phyloP scores from a whole-genome alignment of 2,888 invertebrate species.

The Cryptocephalus primarius region DNA sequence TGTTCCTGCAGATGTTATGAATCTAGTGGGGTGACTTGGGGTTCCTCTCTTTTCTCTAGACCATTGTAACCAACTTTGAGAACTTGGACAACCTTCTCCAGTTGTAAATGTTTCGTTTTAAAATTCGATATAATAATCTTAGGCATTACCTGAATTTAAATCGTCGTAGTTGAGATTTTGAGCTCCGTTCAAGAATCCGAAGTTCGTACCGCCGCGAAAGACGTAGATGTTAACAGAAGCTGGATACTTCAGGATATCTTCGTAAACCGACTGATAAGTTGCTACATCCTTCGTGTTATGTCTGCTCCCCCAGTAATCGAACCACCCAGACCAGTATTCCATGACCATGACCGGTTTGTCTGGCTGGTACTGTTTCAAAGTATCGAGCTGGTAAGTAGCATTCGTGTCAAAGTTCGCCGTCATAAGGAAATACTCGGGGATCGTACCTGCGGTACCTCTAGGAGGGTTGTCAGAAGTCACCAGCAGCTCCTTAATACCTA shows the following conservation, averaged over 20 bases:
- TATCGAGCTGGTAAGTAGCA: slow-evolving; percentile 11
- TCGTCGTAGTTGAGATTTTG: slow-evolving; percentile 13
- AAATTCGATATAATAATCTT: too few relatives aligned
- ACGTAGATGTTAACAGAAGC: slow-evolving; percentile 79
- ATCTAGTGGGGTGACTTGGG: too few relatives aligned
- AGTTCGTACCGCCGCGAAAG: slow-evolving; percentile 86
- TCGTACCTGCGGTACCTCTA: slow-evolving; percentile 19
- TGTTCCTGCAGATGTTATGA: too few relatives aligned
- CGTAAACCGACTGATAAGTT: slow-evolving; percentile 5
- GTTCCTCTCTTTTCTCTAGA: too few relatives aligned
- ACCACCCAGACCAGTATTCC: slow-evolving; percentile 53
- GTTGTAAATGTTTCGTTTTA: too few relatives aligned
- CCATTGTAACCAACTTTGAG: too few relatives aligned
- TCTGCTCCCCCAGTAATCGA: slow-evolving; percentile 43
- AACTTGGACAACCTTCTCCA: too few relatives aligned
- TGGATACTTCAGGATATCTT: slow-evolving; percentile 23
- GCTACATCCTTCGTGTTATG: slow-evolving; percentile 11
- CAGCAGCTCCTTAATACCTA: slow-evolving; percentile 36
- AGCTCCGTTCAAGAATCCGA: slow-evolving; percentile 49
- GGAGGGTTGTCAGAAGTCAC: slow-evolving; percentile 42
- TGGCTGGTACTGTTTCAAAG: slow-evolving; percentile 12
- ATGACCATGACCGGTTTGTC: slow-evolving; percentile 43
- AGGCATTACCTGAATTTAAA: slow-evolving; percentile 4
- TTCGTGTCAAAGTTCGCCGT: slow-evolving; percentile 14
- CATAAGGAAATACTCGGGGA: slow-evolving; percentile 32